Percentiles rank a stretch among this genome's conserved stretches.
Evolutionary conservation across 2,797 vertebrate species (phyloP).

Genomic region (Otolemur crassicaudatus): DNA sequence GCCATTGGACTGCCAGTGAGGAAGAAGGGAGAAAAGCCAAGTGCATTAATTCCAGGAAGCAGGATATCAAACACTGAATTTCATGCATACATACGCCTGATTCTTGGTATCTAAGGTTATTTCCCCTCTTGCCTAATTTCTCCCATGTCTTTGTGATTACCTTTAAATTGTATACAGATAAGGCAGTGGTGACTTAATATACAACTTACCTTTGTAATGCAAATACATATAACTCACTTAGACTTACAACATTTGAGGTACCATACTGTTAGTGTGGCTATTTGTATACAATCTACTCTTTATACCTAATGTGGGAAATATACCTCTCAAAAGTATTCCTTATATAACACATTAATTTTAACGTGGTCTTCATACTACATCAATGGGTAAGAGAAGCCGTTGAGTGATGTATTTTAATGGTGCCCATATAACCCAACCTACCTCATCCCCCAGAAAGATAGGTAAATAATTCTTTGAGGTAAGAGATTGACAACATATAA

Average conservation of each 20-base stretch:
- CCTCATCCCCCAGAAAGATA: not conserved
- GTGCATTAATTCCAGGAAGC: not conserved
- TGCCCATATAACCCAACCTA: not conserved
- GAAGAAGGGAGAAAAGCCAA: not conserved
- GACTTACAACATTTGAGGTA: not conserved
- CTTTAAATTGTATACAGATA: not conserved
- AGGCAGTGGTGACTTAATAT: not conserved
- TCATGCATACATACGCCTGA: not conserved
- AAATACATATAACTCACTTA: not conserved
- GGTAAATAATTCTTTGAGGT: not conserved
- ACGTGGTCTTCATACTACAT: not conserved
- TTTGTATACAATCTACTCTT: not conserved
- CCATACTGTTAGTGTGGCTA: not conserved
- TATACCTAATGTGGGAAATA: not conserved
- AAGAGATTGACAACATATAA: not conserved
- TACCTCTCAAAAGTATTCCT: not conserved
- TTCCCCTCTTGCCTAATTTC: not conserved
- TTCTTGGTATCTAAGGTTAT: not conserved
- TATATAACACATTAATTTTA: not conserved
- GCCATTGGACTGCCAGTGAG: not conserved
- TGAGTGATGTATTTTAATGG: not conserved
- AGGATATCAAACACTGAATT: not conserved
- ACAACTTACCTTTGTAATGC: not conserved
- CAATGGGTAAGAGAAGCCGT: not conserved
- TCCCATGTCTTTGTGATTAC: not conserved